These are phyloP conservation scores for Sebastes baramenuke DNA, from an alignment of 2,797 vertebrate genomes.

Conservation along the genomic window DNA sequence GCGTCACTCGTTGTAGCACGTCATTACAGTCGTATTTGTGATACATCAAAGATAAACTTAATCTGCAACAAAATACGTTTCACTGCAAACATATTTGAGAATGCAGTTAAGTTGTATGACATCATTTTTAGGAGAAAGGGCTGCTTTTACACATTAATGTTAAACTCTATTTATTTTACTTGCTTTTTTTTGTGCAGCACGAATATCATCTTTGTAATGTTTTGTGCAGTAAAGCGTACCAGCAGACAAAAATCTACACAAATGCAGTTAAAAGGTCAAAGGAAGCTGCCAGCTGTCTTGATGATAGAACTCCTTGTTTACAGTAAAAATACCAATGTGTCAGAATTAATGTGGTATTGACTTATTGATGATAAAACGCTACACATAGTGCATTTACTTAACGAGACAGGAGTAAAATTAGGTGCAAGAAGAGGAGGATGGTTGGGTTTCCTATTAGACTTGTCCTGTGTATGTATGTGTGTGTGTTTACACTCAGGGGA, in stretches of 20 bases:
- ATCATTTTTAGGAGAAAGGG: too few species aligned
- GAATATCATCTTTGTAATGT: neutral
- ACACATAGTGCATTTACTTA: conserved; percentile 43
- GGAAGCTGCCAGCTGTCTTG: neutral
- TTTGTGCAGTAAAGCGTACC: neutral
- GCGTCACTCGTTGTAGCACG: too few species aligned
- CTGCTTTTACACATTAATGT: neutral
- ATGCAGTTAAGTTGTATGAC: too few species aligned
- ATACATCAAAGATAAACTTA: too few species aligned
- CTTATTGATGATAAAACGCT: conserved; percentile 55
- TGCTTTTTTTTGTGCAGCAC: neutral
- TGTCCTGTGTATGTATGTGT: conserved; percentile 12
- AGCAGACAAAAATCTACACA: neutral
- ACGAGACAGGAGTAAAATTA: conserved; percentile 54
- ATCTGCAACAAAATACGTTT: too few species aligned
- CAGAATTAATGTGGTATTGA: conserved; percentile 61
- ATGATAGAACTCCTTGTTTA: conserved; percentile 59
- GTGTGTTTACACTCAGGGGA: conserved; percentile 10
- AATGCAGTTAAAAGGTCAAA: conserved; percentile 13
- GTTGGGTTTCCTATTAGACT: conserved; percentile 40
- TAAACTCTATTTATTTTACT: neutral
- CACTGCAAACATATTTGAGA: too few species aligned
- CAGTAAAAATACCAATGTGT: conserved; percentile 38
- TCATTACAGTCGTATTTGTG: too few species aligned
- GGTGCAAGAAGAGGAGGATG: conserved; percentile 31